Evolutionary conservation across 2,113 vertebrate genomes (phyloP).

Genomic region (Maccullochella peelii): DNA sequence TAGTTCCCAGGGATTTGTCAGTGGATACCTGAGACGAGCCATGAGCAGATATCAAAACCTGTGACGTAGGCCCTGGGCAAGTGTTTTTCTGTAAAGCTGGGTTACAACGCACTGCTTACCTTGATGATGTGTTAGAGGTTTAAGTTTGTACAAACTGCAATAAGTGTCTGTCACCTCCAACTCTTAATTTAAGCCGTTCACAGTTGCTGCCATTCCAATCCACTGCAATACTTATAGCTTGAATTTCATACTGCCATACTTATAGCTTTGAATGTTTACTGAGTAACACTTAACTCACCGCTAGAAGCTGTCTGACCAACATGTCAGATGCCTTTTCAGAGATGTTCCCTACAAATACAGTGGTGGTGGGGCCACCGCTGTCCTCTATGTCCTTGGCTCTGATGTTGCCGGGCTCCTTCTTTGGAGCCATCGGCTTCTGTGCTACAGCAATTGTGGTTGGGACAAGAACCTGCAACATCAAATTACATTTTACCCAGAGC

Average conservation of each 20-base stretch:
- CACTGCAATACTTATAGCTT: not conserved
- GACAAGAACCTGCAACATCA: constrained; percentile 86
- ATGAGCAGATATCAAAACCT: not conserved
- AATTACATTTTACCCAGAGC: not conserved
- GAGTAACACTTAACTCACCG: constrained; percentile 85
- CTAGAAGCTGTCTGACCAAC: constrained; percentile 96
- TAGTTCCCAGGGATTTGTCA: accelerated
- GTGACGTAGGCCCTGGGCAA: not conserved
- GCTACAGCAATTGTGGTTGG: constrained; percentile 92
- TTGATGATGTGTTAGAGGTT: not conserved
- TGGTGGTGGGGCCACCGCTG: constrained; percentile 92
- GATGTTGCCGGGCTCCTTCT: constrained; percentile 88
- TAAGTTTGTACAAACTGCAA: not conserved
- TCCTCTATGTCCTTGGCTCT: constrained; percentile 92
- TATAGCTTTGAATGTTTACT: not conserved
- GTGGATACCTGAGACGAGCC: not conserved
- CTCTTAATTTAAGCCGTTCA: not conserved
- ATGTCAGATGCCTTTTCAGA: constrained; percentile 99
- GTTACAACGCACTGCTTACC: not conserved
- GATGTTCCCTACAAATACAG: constrained; percentile 98
- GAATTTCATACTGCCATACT: no score
- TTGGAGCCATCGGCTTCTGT: constrained; percentile 89
- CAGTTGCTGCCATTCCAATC: not conserved
- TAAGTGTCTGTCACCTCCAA: not conserved
- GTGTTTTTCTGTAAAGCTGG: no score